Conservation (phyloP, 2,888 invertebrate species). For the Apotomis capreana region DNA sequence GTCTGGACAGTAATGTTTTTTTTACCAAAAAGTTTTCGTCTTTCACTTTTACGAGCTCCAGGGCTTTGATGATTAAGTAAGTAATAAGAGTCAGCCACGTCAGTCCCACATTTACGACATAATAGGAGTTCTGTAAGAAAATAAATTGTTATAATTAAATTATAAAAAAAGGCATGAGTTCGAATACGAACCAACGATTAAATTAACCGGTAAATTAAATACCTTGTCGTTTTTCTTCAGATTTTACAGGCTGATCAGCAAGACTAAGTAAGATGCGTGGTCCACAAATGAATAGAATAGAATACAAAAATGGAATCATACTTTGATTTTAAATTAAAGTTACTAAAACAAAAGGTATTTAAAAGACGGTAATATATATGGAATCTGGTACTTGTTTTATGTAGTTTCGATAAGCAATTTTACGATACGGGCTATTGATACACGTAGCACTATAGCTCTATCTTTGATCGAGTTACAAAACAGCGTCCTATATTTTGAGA, state of each 20-base stretch:
- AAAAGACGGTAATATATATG: not conserved
- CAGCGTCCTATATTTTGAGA: not conserved
- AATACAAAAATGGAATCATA: conserved; percentile 62
- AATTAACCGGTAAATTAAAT: conserved; percentile 2
- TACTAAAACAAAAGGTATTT: not conserved
- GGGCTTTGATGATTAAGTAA: conserved; percentile 80
- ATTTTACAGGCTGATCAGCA: conserved; percentile 51
- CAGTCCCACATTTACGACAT: conserved; percentile 84
- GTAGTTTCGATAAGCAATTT: not conserved
- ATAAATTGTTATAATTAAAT: conserved; percentile 38
- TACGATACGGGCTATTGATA: conserved; percentile 5
- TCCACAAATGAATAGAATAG: conserved; percentile 54
- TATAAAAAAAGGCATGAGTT: conserved; percentile 26
- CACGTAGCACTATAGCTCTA: not conserved
- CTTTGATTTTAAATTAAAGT: not conserved
- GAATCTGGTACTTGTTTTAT: too few relatives aligned
- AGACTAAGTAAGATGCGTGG: conserved; percentile 48
- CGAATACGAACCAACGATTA: too few relatives aligned
- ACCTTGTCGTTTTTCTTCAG: conserved; percentile 48
- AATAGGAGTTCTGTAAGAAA: conserved; percentile 78
- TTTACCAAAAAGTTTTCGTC: conserved; percentile 81
- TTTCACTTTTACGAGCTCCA: conserved; percentile 70
- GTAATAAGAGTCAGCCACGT: conserved; percentile 81
- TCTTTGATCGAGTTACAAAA: not conserved
- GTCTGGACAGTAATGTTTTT: conserved; percentile 82